These are phyloP conservation scores for Macropus fuliginosus DNA, from an alignment of 2,797 vertebrate species.

Conservation along the genomic window DNA sequence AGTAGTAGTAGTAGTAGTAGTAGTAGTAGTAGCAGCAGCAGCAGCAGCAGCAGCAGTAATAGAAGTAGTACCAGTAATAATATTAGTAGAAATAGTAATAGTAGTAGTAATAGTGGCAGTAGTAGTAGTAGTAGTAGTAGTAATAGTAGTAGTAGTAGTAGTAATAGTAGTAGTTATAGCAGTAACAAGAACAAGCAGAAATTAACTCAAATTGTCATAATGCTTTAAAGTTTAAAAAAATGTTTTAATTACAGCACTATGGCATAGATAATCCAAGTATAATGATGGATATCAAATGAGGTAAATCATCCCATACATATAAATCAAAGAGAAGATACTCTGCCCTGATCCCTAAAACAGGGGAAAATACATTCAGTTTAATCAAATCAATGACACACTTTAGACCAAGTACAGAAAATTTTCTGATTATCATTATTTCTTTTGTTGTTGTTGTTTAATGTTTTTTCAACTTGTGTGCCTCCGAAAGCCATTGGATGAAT, in stretches of 20 bases:
- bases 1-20: no score
- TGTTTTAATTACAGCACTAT: background rate
- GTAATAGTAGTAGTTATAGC: no score
- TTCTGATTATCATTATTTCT: background rate
- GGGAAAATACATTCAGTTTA: background rate
- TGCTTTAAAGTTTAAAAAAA: background rate
- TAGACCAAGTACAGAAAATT: background rate
- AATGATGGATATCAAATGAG: background rate
- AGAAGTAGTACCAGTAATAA: no score
- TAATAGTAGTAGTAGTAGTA: no score
- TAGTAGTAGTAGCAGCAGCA: no score
- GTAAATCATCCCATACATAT: background rate
- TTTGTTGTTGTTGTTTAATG: no score
- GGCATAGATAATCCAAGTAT: background rate
- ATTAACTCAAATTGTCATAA: background rate
- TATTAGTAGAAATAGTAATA: no score
- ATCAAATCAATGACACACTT: background rate
- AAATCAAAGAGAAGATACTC: background rate
- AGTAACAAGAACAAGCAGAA: background rate
- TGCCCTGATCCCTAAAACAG: background rate
- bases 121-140: no score
- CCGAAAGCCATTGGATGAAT: no score
- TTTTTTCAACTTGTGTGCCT: no score
- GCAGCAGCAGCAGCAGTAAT: no score
- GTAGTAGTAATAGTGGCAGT: no score